Evolutionary conservation across 2,797 vertebrate genomes (phyloP).

Genomic region (Erpetoichthys calabaricus): DNA sequence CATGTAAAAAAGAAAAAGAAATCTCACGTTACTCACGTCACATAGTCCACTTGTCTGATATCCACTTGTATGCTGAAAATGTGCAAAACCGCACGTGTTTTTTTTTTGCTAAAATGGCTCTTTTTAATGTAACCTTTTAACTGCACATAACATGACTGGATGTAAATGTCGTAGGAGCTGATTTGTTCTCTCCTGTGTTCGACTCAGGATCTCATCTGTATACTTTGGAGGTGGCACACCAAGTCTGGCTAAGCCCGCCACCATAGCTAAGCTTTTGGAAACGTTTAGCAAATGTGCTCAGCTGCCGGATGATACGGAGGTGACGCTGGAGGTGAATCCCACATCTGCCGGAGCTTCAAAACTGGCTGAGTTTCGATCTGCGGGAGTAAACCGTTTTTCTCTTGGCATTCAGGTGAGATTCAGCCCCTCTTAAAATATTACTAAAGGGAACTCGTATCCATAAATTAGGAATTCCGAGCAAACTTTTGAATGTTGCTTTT

Average conservation of each 20-base stretch:
- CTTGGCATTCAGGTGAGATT: slow-evolving; percentile 74
- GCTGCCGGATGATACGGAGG: slow-evolving; percentile 48
- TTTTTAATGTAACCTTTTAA: too few species aligned
- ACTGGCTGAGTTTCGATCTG: slow-evolving; percentile 49
- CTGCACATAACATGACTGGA: too few species aligned
- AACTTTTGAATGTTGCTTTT: too few species aligned
- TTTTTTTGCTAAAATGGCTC: too few species aligned
- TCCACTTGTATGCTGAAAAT: too few species aligned
- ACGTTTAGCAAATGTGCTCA: slow-evolving; percentile 32
- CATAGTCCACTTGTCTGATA: too few species aligned
- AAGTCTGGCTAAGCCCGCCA: slow-evolving; percentile 65
- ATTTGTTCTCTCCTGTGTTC: slow-evolving; percentile 8
- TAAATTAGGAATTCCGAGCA: too few species aligned
- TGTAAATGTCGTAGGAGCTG: too few species aligned
- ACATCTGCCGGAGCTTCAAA: slow-evolving; percentile 38
- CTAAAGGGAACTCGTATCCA: too few species aligned
- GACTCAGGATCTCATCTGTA: slow-evolving; percentile 65
- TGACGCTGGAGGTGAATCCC: slow-evolving; percentile 82
- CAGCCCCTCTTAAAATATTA: background rate
- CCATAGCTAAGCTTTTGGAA: slow-evolving; percentile 58
- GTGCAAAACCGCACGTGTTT: too few species aligned
- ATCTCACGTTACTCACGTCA: too few species aligned
- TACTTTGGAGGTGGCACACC: slow-evolving; percentile 92
- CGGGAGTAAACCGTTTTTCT: slow-evolving; percentile 77
- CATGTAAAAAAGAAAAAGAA: too few species aligned